Percentiles rank a stretch among this genome's conserved stretches.
Evolutionary conservation across 2,888 invertebrate species (phyloP).

Genomic region (Liodrosophila aerea): DNA sequence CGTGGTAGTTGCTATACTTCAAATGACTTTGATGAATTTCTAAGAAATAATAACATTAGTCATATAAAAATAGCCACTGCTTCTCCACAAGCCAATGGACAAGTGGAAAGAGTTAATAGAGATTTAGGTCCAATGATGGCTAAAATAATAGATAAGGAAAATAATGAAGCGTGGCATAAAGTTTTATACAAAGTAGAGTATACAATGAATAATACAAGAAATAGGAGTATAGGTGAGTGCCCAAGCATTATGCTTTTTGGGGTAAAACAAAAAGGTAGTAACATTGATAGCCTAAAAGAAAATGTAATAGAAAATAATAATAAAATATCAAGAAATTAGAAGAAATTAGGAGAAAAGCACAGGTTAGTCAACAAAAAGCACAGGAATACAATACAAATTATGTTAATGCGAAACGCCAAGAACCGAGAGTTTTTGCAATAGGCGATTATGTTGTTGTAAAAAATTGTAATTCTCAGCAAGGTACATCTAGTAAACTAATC

Average conservation of each 20-base stretch:
- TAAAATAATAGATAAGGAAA: neutral
- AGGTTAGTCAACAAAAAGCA: neutral
- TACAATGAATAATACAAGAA: neutral
- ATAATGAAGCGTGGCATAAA: neutral
- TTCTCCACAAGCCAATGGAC: conserved; percentile 2
- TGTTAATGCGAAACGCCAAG: neutral
- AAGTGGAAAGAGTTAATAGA: conserved; percentile 1
- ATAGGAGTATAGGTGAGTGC: neutral
- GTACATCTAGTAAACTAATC: conserved; percentile 2
- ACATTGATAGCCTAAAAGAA: neutral
- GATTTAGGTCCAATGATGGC: conserved; percentile 1
- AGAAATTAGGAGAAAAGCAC: neutral
- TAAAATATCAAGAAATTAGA: neutral
- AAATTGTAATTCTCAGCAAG: neutral
- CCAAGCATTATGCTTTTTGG: neutral
- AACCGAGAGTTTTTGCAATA: neutral
- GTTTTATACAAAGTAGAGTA: neutral
- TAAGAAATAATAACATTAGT: neutral
- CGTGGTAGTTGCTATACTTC: neutral
- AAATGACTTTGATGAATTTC: neutral
- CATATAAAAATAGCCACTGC: neutral
- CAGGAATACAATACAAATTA: neutral
- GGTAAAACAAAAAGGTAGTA: neutral
- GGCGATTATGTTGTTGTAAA: neutral
- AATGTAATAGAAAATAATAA: neutral